Conservation (phyloP, 2,888 invertebrate genomes). For the Drosophila paranaensis region DNA sequence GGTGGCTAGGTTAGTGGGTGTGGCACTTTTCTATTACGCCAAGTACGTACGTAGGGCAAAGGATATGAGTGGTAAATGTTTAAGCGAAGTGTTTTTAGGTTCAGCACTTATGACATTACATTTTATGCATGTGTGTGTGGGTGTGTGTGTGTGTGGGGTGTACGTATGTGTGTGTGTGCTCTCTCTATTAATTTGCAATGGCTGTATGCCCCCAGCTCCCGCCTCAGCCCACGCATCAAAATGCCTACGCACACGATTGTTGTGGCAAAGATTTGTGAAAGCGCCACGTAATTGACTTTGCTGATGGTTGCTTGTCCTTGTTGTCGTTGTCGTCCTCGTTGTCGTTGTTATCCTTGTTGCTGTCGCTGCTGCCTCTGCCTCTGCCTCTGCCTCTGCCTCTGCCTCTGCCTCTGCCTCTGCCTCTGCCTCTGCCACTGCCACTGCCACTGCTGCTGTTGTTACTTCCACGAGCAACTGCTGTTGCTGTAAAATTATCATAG, state of each 20-base stretch:
- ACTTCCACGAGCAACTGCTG: slow-evolving; percentile 5
- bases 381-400: background rate
- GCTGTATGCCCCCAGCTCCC: slow-evolving; percentile 29
- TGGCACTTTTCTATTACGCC: slow-evolving; percentile 55
- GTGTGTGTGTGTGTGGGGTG: slow-evolving; percentile 19
- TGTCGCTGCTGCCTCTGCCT: background rate
- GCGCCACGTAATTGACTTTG: slow-evolving; percentile 77
- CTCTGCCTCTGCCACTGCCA: background rate
- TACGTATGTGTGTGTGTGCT: slow-evolving; percentile 30
- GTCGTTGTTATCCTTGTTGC: slow-evolving; percentile 17
- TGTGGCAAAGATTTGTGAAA: slow-evolving; percentile 75
- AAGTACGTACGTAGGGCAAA: slow-evolving; percentile 41
- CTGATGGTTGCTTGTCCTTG: slow-evolving; percentile 47
- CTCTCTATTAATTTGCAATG: slow-evolving; percentile 78
- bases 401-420: background rate
- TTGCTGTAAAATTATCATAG: slow-evolving; percentile 77
- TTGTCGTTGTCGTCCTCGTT: slow-evolving; percentile 28
- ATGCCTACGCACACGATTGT: slow-evolving; percentile 67
- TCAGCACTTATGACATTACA: slow-evolving; percentile 80
- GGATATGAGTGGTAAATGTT: slow-evolving; percentile 68
- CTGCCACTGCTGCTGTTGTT: background rate
- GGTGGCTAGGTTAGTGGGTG: background rate
- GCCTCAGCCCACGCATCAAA: slow-evolving; percentile 23
- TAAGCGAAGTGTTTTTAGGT: slow-evolving; percentile 78
- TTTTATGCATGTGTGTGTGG: slow-evolving; percentile 55